These are phyloP conservation scores for Apodemus sylvaticus DNA, from an alignment of 2,113 vertebrate species.

Conservation along the genomic window DNA sequence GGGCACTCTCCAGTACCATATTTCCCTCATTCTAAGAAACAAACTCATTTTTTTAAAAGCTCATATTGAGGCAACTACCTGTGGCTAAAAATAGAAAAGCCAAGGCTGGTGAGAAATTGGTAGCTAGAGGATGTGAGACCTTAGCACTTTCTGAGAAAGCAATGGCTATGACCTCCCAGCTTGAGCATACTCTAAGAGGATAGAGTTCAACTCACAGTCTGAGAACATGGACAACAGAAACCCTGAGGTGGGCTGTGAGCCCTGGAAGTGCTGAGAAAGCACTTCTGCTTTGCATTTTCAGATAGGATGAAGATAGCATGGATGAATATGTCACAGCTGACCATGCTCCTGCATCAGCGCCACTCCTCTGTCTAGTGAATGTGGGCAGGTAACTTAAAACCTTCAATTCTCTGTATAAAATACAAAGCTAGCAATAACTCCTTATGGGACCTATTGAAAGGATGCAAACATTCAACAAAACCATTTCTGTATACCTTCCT, in stretches of 20 bases:
- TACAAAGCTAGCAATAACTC: background rate
- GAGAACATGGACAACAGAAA: background rate
- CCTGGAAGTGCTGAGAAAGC: background rate
- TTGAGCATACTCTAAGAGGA: background rate
- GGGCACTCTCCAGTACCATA: background rate
- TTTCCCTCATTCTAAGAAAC: slow-evolving; percentile 10
- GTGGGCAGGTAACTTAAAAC: background rate
- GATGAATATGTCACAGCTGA: fast-evolving
- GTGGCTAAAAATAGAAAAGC: background rate
- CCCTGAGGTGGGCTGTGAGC: fast-evolving
- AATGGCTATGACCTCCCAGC: background rate
- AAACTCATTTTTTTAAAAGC: background rate
- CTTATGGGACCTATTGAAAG: background rate
- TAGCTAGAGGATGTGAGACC: background rate
- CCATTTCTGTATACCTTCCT: background rate
- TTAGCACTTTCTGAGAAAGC: background rate
- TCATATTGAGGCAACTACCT: background rate
- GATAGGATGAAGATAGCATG: fast-evolving
- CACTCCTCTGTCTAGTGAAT: background rate
- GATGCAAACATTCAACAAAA: background rate
- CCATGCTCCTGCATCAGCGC: background rate
- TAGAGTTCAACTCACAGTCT: background rate
- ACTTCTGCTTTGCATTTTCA: background rate
- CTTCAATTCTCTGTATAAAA: background rate
- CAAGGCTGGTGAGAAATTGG: background rate